Conservation (phyloP, 2,113 vertebrate species). For the Danio rerio region GRCz12tu NC_133195.1:16987501-16988000, state of each 20-base stretch:
- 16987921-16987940: slow-evolving; percentile 28
- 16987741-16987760: slow-evolving; percentile 27
- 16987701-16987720: not conserved
- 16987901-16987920: slow-evolving; percentile 50
- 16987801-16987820: not conserved
- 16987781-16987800: not conserved
- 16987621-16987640: not conserved
- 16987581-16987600: not conserved
- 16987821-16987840: not conserved
- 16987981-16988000: not conserved
- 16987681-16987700: slow-evolving; percentile 57
- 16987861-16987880: fast-evolving
- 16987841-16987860: not conserved
- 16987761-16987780: slow-evolving; percentile 41
- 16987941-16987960: slow-evolving; percentile 43
- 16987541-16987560: not conserved
- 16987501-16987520: not conserved
- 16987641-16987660: not conserved
- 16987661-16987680: slow-evolving; percentile 51
- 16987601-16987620: not conserved
- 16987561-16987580: not conserved
- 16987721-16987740: not conserved
- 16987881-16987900: slow-evolving; percentile 49
- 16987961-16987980: slow-evolving; percentile 34
- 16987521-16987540: not conserved